Base-by-base conservation (phyloP, 2,113 vertebrate species). In the Gracilinanus agilis region DNA sequence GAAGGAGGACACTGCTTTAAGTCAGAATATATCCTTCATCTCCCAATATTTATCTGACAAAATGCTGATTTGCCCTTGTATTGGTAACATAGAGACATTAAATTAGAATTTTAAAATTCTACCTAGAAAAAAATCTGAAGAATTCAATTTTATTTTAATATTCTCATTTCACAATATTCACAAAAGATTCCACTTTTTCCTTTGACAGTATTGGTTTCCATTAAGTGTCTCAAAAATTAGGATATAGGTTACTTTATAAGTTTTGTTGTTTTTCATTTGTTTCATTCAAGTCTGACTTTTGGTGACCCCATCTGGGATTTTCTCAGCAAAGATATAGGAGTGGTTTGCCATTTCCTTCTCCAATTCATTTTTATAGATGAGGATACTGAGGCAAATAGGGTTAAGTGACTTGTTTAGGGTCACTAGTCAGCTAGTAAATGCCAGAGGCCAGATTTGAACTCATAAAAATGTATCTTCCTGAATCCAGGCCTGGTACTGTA, bases 101-200 rank as follows among this genome's bases (percentile, higher is more conserved):
- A 95, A 95, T 89, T 21, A 88, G 3, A 89, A 44, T 88, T 83
- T 3, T 55, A 3, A 0, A 96, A 89, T 93, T 44, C 94, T 91
- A 12, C 25, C 54, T 94, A 24, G 53, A 61, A 88, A 89, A 13
- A 34, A 96, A 3, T 53, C 19, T 92, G 0, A 56, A 44, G 0
- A 21, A 93, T 90, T 56, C 9, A 95, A 21, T 61, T 92, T 96
- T 55, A 55, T 67, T 97, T 96, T 95, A 44, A 3, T 92, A 94
- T 92, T 92, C 53, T 93, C 53, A 89, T 6, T 56, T 92, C 54
- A 90, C 34, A 94, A 2, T 24, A 83, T 83, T 83, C 11, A 67
- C 27, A 34, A 34, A 96, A 75, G 9, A 94, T 67, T 24, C 88
- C 24, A 25, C 49, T 40, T 91, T 92, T 83, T 88, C 23, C 12